Evolutionary conservation across 2,888 invertebrate genomes (phyloP).

Genomic region (Coremacera marginata): DNA sequence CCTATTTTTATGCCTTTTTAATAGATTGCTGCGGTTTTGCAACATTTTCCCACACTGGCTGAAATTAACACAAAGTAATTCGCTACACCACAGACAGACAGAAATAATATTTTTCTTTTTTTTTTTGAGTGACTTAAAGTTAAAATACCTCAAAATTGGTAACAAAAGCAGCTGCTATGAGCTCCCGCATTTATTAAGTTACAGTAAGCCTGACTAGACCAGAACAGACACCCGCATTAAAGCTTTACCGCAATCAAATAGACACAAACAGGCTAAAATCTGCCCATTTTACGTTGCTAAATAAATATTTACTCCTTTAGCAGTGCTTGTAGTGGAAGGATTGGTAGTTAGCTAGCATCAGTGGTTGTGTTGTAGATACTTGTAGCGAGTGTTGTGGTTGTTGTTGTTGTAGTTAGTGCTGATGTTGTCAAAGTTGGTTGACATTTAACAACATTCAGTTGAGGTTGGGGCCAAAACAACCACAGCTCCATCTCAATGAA

Average conservation of each 20-base stretch:
- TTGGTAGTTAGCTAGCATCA: no score
- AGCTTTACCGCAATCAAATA: constrained; percentile 23
- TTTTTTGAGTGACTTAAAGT: neutral
- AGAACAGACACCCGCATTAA: constrained; percentile 34
- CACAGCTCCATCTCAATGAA: neutral
- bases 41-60: constrained; percentile 42
- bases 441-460: no score
- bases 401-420: no score
- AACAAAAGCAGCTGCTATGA: constrained; percentile 31
- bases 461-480: neutral
- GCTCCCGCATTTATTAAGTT: constrained; percentile 64
- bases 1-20: constrained; percentile 32
- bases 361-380: no score
- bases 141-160: neutral
- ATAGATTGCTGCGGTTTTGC: neutral
- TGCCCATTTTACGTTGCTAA: neutral
- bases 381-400: no score
- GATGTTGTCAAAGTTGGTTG: no score
- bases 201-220: neutral
- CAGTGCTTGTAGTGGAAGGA: no score
- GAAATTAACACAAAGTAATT: neutral
- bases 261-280: neutral
- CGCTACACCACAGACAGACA: neutral
- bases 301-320: no score
- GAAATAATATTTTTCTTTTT: neutral